Evolutionary conservation across 2,888 invertebrate species (phyloP).

Genomic region (Odontocerum albicorne): DNA sequence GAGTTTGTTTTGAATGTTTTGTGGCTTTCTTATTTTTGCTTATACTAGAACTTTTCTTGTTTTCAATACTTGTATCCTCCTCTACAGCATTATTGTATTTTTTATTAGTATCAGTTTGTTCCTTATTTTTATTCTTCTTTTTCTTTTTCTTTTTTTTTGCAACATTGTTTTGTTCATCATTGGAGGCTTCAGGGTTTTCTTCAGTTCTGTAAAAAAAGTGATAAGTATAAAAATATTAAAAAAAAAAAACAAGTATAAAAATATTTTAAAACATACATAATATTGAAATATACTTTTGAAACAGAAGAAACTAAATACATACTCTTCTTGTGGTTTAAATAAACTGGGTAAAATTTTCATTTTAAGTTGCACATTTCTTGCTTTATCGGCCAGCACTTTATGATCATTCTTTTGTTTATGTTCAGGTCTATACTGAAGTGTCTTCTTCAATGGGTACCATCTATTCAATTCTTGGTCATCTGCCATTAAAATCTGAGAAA

Average conservation of each 20-base stretch:
- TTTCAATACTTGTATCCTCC: too few relatives aligned
- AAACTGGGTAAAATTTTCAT: constrained; percentile 78
- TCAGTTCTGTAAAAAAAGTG: constrained; percentile 24
- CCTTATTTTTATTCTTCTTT: constrained; percentile 19
- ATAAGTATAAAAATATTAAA: constrained; percentile 39
- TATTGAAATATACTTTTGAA: constrained; percentile 1
- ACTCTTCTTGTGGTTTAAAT: constrained; percentile 55
- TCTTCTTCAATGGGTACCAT: constrained; percentile 92
- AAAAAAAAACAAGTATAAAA: constrained; percentile 8
- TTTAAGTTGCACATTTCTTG: constrained; percentile 72
- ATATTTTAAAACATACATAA: neutral
- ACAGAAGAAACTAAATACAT: constrained; percentile 31
- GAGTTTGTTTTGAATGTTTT: constrained; percentile 20
- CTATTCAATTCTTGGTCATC: constrained; percentile 92
- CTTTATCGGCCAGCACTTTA: constrained; percentile 72
- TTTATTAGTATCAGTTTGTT: neutral
- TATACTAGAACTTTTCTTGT: neutral
- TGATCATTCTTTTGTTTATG: constrained; percentile 80
- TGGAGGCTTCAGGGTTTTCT: constrained; percentile 4
- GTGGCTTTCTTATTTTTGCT: constrained; percentile 8
- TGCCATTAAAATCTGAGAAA: constrained; percentile 78
- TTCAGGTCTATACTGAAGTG: constrained; percentile 75
- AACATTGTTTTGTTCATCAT: constrained; percentile 11
- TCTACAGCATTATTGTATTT: too few relatives aligned
- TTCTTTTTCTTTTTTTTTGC: constrained; percentile 23